Evolutionary conservation across 2,888 invertebrate species (phyloP).

Genomic region (Netelia fuscicornis): DNA sequence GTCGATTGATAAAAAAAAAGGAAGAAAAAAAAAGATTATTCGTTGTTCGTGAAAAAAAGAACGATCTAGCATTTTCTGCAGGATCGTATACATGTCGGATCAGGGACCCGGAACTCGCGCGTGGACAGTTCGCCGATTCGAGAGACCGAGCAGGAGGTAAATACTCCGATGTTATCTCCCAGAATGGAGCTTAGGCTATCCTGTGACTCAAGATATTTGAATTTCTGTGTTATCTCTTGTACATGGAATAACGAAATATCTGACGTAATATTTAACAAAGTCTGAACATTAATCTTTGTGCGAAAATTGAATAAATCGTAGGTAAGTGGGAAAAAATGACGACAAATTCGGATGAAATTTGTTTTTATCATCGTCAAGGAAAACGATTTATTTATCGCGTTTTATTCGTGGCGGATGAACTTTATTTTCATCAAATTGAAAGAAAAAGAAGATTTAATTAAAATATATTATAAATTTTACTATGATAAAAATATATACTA

Average conservation of each 20-base stretch:
- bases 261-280: not conserved
- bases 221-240: conserved; percentile 8
- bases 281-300: too few species aligned
- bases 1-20: conserved; percentile 30
- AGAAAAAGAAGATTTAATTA: too few species aligned
- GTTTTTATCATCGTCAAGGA: too few species aligned
- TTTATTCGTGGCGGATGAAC: too few species aligned
- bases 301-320: too few species aligned
- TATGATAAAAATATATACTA: not conserved
- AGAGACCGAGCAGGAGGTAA: conserved; percentile 56
- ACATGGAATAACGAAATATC: not conserved
- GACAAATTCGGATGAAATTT: too few species aligned
- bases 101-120: conserved; percentile 60
- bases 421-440: too few species aligned
- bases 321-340: too few species aligned
- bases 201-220: conserved; percentile 32
- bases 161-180: conserved; percentile 33
- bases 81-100: conserved; percentile 40
- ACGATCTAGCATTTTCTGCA: conserved; percentile 51
- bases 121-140: conserved; percentile 63
- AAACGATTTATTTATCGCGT: too few species aligned
- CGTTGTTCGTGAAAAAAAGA: conserved; percentile 32
- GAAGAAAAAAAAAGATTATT: not conserved
- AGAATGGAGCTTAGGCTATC: conserved; percentile 20
- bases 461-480: not conserved